Base-by-base conservation (phyloP, 2,888 invertebrate species). In the Plusia festucae region DNA sequence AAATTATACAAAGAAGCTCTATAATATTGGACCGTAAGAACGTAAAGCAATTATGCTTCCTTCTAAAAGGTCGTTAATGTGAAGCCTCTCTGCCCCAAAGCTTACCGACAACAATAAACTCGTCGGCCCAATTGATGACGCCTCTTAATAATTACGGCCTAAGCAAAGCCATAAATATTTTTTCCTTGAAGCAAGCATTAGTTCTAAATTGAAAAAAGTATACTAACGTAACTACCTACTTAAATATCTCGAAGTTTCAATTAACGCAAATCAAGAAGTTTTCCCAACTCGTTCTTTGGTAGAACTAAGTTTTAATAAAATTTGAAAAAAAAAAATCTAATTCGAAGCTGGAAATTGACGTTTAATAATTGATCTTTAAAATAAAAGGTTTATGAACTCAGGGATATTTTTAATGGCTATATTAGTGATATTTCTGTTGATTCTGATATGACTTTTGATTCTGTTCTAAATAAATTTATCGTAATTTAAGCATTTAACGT, bases 251-350 rank as follows among this genome's bases (percentile, higher is more conserved):
- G 44, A 66, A 70, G 73, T 76, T 76, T 68, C 65, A 76, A 70
- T 79, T 76, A 73, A 61, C 59, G 22, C 51, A 58, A 68, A 67
- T 55, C 76, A 79, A 76, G 61, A 68, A 73, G 64, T 76, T 76
- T 59, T 53, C 15, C 60, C 40, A 70, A 70, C 61, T 62, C 65
- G 49, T 53, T 56, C 53, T 60, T n/a, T 64, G 22, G 57, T 60
- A 60, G 60, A 60, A 66, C 8, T 11, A 3, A 34, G 30, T 62
- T 61, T 20, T 73, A 44, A 51, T 70, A 55, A 40, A 60, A 70
- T 69, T n/a, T n/a, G n/a, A n/a, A 66, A 67, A 62, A 66, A 32
- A 46, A 56, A 69, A 73, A 66, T 53, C 56, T 60, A 68, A 24
- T 46, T 52, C 18, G 44, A 63, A 62, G 62, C 63, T 68, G n/a